These are phyloP conservation scores for Xestia sexstrigata DNA, from an alignment of 2,888 invertebrate species.

Conservation along the genomic window DNA sequence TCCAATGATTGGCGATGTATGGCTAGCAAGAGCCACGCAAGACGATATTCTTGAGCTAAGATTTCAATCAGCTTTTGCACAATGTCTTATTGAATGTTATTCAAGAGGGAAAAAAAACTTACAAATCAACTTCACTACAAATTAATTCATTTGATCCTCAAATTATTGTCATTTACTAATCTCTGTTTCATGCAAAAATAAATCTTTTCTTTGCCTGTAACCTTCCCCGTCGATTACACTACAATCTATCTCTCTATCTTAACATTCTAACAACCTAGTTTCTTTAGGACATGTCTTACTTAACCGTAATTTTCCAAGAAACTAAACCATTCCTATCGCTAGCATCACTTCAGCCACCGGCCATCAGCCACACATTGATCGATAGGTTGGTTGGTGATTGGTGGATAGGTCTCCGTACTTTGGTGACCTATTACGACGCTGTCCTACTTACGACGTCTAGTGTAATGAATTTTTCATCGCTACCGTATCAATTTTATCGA, in stretches of 20 bases:
- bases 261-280: not conserved
- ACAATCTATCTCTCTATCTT: not conserved
- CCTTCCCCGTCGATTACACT: not conserved
- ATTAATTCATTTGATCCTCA: not conserved
- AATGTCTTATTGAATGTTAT: not conserved
- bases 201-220: not conserved
- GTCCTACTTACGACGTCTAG: slow-evolving; percentile 45
- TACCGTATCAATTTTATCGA: slow-evolving; percentile 52
- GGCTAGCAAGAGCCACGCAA: slow-evolving; percentile 4
- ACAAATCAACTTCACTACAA: no score
- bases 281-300: not conserved
- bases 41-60: not conserved
- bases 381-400: no score
- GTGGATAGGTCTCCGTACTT: slow-evolving; percentile 42
- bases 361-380: slow-evolving; percentile 39
- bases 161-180: not conserved
- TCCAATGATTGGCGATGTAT: slow-evolving; percentile 23
- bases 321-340: slow-evolving; percentile 1
- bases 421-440: slow-evolving; percentile 37
- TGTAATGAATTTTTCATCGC: slow-evolving; percentile 59
- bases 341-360: slow-evolving; percentile 11
- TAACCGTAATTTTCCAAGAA: not conserved
- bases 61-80: no score
- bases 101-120: no score
- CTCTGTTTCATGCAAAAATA: not conserved